Evolutionary conservation across 2,113 vertebrate species (phyloP).

Genomic region (Illadopsis cleaveri): DNA sequence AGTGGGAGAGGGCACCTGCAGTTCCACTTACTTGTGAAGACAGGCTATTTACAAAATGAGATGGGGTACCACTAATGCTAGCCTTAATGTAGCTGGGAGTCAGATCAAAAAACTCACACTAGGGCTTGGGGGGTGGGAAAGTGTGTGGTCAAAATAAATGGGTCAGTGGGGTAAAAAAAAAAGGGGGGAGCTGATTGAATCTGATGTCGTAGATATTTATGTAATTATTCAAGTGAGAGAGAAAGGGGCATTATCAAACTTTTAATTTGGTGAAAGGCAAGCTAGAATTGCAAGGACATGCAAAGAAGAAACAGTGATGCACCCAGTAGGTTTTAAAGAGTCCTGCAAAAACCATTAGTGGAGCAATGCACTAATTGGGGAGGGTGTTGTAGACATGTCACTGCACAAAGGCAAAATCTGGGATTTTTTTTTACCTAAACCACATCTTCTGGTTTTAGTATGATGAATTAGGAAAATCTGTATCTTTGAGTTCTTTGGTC

Average conservation of each 20-base stretch:
- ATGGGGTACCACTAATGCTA: conserved; percentile 58
- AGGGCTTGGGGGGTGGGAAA: conserved; percentile 32
- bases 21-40: conserved; percentile 34
- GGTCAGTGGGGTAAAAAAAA: background rate
- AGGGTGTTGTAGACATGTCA: background rate
- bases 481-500: background rate
- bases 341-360: background rate
- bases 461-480: background rate
- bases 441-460: background rate
- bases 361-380: accelerated
- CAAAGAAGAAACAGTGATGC: background rate
- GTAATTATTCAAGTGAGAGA: background rate
- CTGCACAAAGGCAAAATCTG: conserved; percentile 23
- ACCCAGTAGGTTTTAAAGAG: background rate
- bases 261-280: background rate
- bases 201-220: background rate
- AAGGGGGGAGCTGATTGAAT: background rate
- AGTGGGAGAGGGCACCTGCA: background rate
- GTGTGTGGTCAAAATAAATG: background rate
- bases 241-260: background rate
- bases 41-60: conserved; percentile 58
- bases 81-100: conserved; percentile 66
- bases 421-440: conserved; percentile 1
- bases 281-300: background rate
- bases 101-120: conserved; percentile 2